phyloP scores from a whole-genome alignment of 2,888 invertebrate species.

The Lasioglossum villosulum region DNA sequence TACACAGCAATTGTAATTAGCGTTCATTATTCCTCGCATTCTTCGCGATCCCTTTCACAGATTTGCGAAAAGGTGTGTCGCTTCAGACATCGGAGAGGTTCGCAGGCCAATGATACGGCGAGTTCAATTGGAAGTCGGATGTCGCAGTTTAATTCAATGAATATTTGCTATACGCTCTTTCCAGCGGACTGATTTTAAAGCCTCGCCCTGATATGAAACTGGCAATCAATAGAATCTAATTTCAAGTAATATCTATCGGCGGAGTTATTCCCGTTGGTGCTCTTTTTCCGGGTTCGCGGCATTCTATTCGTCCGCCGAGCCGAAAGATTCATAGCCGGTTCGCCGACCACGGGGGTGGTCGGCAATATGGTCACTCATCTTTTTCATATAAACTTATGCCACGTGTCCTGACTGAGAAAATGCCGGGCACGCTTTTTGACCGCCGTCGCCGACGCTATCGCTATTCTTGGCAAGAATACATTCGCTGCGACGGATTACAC shows the following conservation, averaged over 20 bases:
- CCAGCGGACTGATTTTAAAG: conserved; percentile 22
- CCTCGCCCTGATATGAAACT: conserved; percentile 13
- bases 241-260: conserved; percentile 36
- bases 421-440: conserved; percentile 47
- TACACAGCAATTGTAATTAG: neutral
- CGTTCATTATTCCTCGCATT: neutral
- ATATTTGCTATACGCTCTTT: conserved; percentile 10
- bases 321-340: conserved; percentile 51
- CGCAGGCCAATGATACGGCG: neutral
- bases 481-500: conserved; percentile 42
- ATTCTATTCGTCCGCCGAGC: conserved; percentile 17
- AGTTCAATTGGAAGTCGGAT: conserved; percentile 18
- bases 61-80: neutral
- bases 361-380: conserved; percentile 57
- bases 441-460: conserved; percentile 16
- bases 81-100: neutral
- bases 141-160: conserved; percentile 39
- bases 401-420: conserved; percentile 58
- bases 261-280: conserved; percentile 16
- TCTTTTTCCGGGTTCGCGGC: conserved; percentile 1
- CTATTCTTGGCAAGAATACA: conserved; percentile 57
- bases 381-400: conserved; percentile 52
- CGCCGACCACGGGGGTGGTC: neutral
- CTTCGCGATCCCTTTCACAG: neutral
- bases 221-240: conserved; percentile 49